Evolutionary conservation across 2,113 vertebrate genomes (phyloP).

Genomic region (Alces alces): DNA sequence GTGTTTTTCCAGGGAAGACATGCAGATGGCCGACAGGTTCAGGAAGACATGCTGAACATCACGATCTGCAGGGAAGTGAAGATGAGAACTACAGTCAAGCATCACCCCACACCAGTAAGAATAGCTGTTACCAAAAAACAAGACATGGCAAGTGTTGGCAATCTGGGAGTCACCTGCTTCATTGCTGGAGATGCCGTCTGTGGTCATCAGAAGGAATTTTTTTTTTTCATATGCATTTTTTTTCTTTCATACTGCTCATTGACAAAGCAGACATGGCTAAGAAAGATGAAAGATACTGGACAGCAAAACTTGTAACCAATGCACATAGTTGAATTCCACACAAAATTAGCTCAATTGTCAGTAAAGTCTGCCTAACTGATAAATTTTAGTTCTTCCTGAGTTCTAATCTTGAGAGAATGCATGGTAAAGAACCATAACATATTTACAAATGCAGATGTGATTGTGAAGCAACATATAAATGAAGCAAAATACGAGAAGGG

Average conservation of each 20-base stretch:
- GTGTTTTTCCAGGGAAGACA: neutral
- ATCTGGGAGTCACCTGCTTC: neutral
- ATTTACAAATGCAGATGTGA: neutral
- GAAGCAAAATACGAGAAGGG: neutral
- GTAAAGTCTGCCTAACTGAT: neutral
- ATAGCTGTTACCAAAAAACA: neutral
- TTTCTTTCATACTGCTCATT: neutral
- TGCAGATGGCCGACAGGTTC: rapidly evolving
- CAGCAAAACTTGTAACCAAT: neutral
- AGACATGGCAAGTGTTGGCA: neutral
- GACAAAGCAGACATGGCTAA: neutral
- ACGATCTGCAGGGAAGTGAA: neutral
- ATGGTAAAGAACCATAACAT: neutral
- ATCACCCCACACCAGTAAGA: neutral
- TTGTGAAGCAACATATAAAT: neutral
- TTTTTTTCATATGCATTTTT: neutral
- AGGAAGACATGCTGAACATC: neutral
- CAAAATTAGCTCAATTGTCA: neutral
- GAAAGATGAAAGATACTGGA: neutral
- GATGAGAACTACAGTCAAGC: neutral
- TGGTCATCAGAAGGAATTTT: neutral
- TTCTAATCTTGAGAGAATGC: neutral
- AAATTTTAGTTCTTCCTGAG: neutral
- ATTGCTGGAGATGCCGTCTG: neutral
- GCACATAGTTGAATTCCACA: neutral